Conservation (phyloP, 2,888 invertebrate species). For the Dolomedes plantarius region DNA sequence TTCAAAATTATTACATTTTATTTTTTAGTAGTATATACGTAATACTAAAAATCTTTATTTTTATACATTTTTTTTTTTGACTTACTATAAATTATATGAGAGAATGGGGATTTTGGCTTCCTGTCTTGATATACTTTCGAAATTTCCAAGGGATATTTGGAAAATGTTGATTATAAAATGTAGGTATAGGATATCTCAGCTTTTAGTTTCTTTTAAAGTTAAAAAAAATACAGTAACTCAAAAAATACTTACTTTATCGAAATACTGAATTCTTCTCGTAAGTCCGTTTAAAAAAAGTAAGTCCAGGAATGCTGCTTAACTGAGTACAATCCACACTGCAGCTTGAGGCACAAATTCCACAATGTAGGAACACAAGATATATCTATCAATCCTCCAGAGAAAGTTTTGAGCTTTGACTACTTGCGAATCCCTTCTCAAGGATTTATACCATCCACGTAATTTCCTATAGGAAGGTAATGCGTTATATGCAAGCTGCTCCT, state of each 20-base stretch:
- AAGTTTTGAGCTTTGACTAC: constrained; percentile 22
- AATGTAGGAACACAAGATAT: constrained; percentile 11
- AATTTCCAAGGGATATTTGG: too few relatives aligned
- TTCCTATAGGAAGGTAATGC: constrained; percentile 15
- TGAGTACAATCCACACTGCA: constrained; percentile 13
- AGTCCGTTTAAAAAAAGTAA: background rate
- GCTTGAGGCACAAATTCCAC: constrained; percentile 1
- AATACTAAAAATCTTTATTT: too few relatives aligned
- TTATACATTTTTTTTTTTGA: too few relatives aligned
- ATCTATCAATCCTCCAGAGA: background rate
- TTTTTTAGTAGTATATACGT: too few relatives aligned
- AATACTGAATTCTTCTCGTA: background rate
- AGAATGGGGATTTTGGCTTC: too few relatives aligned
- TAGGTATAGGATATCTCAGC: too few relatives aligned
- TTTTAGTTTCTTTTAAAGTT: too few relatives aligned
- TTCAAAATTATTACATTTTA: too few relatives aligned
- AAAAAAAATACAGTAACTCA: too few relatives aligned
- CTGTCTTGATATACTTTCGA: too few relatives aligned
- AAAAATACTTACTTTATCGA: background rate
- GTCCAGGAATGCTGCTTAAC: background rate
- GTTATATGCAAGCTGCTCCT: background rate
- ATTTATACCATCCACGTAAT: constrained; percentile 52
- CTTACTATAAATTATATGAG: too few relatives aligned
- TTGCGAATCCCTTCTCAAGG: constrained; percentile 12
- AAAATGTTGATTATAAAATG: too few relatives aligned